phyloP scores from a whole-genome alignment of 1,140 invertebrate species.

The Pomacea maculata region DNA sequence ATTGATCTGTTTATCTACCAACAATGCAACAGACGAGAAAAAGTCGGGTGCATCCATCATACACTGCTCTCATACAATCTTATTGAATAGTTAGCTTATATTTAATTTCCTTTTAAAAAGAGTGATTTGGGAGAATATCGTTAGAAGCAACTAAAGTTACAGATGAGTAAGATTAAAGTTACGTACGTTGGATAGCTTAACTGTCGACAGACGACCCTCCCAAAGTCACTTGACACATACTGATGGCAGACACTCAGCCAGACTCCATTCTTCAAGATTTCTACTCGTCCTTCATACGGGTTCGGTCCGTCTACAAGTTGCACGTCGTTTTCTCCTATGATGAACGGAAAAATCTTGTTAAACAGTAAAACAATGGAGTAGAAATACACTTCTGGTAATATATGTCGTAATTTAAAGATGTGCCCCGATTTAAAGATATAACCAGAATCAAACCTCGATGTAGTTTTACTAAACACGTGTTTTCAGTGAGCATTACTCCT shows the following conservation, averaged over 20 bases:
- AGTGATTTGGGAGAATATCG: not conserved
- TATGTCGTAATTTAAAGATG: too few relatives aligned
- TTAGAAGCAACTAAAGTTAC: not conserved
- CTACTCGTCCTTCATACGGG: constrained; percentile 2
- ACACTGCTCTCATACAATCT: not conserved
- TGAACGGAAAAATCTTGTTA: not conserved
- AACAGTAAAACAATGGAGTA: too few relatives aligned
- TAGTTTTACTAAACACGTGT: too few relatives aligned
- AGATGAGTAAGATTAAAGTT: not conserved
- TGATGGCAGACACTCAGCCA: constrained; percentile 6
- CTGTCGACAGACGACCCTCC: not conserved
- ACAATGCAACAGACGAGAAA: too few relatives aligned
- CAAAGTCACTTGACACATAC: not conserved
- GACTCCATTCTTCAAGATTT: constrained; percentile 4
- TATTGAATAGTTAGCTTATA: not conserved
- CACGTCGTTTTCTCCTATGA: not conserved
- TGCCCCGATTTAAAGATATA: too few relatives aligned
- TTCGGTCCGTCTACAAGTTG: not conserved
- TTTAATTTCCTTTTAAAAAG: not conserved
- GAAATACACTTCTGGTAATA: too few relatives aligned
- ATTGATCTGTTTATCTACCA: too few relatives aligned
- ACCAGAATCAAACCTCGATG: too few relatives aligned
- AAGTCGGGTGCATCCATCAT: too few relatives aligned
- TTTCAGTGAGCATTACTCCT: too few relatives aligned
- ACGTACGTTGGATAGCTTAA: not conserved